These are phyloP conservation scores for Vultur gryphus DNA, from an alignment of 2,797 vertebrate species.

Conservation along the genomic window DNA sequence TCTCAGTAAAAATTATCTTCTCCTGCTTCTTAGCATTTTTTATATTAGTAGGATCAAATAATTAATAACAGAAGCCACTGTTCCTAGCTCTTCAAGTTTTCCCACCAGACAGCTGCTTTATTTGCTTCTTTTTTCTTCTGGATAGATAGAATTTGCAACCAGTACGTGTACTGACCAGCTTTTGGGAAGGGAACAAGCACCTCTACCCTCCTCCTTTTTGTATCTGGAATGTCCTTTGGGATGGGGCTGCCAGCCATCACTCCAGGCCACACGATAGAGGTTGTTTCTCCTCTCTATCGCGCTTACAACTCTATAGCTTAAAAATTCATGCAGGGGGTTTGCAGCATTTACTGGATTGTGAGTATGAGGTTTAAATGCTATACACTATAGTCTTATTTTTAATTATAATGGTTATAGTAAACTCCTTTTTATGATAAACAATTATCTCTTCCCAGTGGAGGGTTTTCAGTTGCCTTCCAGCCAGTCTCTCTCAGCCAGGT, in stretches of 20 bases:
- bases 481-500: not conserved
- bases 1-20: not conserved
- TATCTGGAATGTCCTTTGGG: not conserved
- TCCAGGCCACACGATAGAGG: fast-evolving
- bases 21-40: not conserved
- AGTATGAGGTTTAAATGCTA: not conserved
- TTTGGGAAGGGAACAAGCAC: not conserved
- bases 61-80: not conserved
- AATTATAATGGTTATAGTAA: not conserved
- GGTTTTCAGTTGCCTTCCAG: not conserved
- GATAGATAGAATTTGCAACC: not conserved
- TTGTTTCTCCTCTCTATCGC: not conserved
- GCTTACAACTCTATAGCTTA: not conserved
- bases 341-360: not conserved
- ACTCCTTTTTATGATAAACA: not conserved
- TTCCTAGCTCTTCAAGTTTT: not conserved
- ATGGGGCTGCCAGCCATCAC: not conserved
- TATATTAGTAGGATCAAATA: not conserved
- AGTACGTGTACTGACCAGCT: not conserved
- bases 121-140: not conserved
- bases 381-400: not conserved
- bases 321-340: not conserved
- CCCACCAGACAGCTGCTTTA: not conserved
- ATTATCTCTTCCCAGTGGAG: not conserved
- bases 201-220: not conserved